A percentile compares a stretch with the other conserved stretches of the same genome.
Evolutionary conservation across 2,113 vertebrate species (phyloP).

Genomic region (Willisornis vidua): DNA sequence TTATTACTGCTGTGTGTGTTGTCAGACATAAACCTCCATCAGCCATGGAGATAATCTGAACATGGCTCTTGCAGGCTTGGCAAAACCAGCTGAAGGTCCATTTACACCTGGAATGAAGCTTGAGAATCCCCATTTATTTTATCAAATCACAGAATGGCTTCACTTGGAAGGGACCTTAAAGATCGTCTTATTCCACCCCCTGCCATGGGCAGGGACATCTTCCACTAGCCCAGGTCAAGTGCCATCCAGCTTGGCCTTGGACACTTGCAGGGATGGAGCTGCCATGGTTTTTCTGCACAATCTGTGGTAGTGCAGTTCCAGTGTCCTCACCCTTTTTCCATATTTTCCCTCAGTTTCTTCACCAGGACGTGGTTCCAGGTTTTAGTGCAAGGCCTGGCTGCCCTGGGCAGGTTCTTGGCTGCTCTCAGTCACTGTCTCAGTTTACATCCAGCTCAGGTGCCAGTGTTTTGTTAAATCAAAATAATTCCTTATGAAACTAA

Average conservation of each 20-base stretch:
- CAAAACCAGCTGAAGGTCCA: background rate
- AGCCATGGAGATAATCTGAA: background rate
- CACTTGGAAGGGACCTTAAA: background rate
- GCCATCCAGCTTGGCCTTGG: background rate
- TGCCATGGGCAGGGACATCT: background rate
- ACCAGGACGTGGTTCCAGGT: background rate
- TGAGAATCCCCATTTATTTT: background rate
- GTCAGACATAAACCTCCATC: background rate
- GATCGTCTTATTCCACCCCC: background rate
- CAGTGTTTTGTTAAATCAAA: background rate
- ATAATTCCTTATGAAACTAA: conserved; percentile 25
- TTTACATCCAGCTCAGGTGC: background rate
- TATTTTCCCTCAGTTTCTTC: background rate
- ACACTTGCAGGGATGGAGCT: background rate
- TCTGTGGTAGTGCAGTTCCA: background rate
- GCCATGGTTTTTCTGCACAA: background rate
- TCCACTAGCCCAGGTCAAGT: fast-evolving
- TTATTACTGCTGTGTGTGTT: background rate
- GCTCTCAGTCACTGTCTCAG: background rate
- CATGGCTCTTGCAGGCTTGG: background rate
- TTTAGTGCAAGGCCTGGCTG: background rate
- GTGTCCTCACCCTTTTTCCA: background rate
- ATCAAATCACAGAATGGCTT: background rate
- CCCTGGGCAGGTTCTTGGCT: background rate
- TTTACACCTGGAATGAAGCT: background rate